Evolutionary conservation across 2,888 invertebrate species (phyloP).

Genomic region (Stictocephala bisonia): DNA sequence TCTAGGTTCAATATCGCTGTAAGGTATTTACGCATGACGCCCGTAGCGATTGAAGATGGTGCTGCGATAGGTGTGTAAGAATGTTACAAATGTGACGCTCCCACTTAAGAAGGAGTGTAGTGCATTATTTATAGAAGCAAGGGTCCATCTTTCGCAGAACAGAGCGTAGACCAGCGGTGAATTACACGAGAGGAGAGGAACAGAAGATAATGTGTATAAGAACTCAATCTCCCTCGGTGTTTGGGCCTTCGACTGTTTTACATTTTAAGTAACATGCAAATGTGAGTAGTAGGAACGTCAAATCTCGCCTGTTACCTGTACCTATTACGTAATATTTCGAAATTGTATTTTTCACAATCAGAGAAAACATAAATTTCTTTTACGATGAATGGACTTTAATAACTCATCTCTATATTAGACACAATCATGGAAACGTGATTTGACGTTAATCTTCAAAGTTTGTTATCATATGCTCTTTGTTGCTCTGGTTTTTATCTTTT

Average conservation of each 20-base stretch:
- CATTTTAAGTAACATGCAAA: conserved; percentile 39
- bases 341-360: no score
- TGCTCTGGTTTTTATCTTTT: no score
- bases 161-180: background rate
- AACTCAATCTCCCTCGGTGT: conserved; percentile 23
- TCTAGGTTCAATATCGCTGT: conserved; percentile 7
- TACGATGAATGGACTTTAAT: no score
- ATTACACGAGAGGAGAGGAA: conserved; percentile 9
- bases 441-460: no score
- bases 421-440: no score
- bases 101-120: background rate
- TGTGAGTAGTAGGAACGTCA: background rate
- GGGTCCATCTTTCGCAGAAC: background rate
- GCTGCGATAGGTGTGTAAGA: conserved; percentile 10
- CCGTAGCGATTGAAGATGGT: conserved; percentile 33
- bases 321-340: no score
- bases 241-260: conserved; percentile 23
- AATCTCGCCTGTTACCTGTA: no score
- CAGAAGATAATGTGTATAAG: conserved; percentile 20
- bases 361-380: no score
- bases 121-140: conserved; percentile 27
- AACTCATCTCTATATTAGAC: no score
- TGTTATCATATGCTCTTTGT: no score
- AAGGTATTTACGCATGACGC: background rate
- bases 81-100: conserved; percentile 19